phyloP scores from a whole-genome alignment of 2,888 invertebrate species.

The Baronia brevicornis region DNA sequence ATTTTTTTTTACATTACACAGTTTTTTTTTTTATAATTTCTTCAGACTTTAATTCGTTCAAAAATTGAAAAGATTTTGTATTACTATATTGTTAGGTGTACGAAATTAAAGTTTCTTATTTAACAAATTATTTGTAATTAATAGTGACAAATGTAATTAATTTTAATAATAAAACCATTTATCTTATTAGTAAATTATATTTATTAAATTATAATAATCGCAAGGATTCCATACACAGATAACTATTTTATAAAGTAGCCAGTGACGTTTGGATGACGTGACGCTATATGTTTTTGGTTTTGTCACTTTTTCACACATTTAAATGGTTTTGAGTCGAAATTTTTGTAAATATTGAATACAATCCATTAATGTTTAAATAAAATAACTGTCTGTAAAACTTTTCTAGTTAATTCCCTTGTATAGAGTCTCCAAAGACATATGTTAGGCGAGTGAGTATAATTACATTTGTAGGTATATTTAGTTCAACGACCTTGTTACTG shows the following conservation, averaged over 20 bases:
- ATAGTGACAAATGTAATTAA: no score
- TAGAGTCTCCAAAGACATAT: slow-evolving; percentile 29
- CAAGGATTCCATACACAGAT: slow-evolving; percentile 1
- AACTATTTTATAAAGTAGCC: slow-evolving; percentile 2
- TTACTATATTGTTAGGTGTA: no score
- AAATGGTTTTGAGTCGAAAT: slow-evolving; percentile 32
- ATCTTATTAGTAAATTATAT: no score
- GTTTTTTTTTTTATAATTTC: no score
- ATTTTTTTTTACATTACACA: no score
- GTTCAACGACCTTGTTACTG: slow-evolving; percentile 76
- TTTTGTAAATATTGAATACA: slow-evolving; percentile 23
- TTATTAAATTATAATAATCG: no score
- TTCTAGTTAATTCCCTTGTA: slow-evolving; percentile 28
- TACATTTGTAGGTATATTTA: slow-evolving; percentile 70
- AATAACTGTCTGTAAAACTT: slow-evolving; percentile 14
- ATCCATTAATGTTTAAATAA: slow-evolving; percentile 17
- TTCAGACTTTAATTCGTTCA: no score
- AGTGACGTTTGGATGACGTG: slow-evolving; percentile 43
- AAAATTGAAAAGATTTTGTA: no score
- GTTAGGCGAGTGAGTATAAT: slow-evolving; percentile 40
- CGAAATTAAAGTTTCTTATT: no score
- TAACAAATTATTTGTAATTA: no score
- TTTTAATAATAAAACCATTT: no score
- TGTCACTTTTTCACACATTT: slow-evolving; percentile 39
- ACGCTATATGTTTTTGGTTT: slow-evolving; percentile 48